Base-by-base conservation (phyloP, 2,797 vertebrate genomes). In the Benthosema pterotum region DNA sequence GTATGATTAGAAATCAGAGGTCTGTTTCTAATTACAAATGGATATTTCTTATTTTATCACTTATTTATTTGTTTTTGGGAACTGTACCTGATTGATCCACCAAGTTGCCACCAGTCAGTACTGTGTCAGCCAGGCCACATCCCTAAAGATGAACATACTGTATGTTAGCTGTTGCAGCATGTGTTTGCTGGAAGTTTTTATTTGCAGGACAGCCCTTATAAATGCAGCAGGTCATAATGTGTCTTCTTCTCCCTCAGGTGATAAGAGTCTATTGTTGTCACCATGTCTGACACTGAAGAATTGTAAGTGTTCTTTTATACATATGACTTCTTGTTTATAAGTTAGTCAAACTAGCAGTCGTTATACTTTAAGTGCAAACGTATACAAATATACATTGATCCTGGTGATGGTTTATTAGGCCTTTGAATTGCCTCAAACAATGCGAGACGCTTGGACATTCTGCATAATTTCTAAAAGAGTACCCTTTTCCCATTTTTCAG, bases 271-370 rank as follows among this genome's bases (percentile, higher is more conserved):
- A 14, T 74, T 75, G 75, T 87, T 75, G 75, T 87, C 92, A 88
- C 67, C 90, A 98, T 97, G 96, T 97, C 96, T 82, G 96, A 98
- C 88, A 93, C 90, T 0, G 96, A 97, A 77, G 95, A 97, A 84
- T 86, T 93, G 96, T 98, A 84, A 96, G 96, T 96, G 84, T 52
- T 56, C 12, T 66, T 65, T n/a, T n/a, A 38, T 45, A 53, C 15
- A 18, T n/a, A 52, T 22, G n/a, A n/a, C n/a, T n/a, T n/a, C n/a
- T n/a, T n/a, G n/a, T n/a, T n/a, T n/a, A n/a, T n/a, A n/a, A n/a
- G n/a, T n/a, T n/a, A n/a, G n/a, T n/a, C n/a, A n/a, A n/a, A n/a
- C n/a, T n/a, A 4, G 19, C 22, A 53, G 15, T 15, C 53, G 43
- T 42, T 17, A 9, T 3, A 18, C 19, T 51, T 43, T 32, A 7